Conservation (phyloP, 1,140 invertebrate species). For the Philotrypesis tridentata region DNA sequence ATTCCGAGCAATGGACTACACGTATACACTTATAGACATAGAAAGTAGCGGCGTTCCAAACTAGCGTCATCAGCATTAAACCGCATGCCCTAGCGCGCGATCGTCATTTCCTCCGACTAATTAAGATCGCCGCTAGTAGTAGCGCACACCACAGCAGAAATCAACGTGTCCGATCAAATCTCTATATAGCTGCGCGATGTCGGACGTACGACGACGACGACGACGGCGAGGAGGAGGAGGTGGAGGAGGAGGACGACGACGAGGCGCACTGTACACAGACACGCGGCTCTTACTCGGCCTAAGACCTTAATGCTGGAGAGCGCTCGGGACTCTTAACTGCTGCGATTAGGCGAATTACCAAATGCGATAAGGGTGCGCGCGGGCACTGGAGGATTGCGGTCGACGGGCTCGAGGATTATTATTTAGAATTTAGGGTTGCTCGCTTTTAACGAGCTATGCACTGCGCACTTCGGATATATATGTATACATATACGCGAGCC, state of each 20-base stretch:
- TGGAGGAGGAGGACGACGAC: neutral
- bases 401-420: constrained; percentile 35
- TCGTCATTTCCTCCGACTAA: constrained; percentile 44
- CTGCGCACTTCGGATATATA: neutral
- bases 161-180: constrained; percentile 36
- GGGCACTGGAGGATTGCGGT: constrained; percentile 8
- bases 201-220: neutral
- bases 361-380: constrained; percentile 42
- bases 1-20: too few species aligned
- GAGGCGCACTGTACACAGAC: neutral
- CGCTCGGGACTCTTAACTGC: constrained; percentile 36
- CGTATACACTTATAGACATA: too few species aligned
- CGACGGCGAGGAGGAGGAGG: too few species aligned
- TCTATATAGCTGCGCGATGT: neutral
- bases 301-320: constrained; percentile 37
- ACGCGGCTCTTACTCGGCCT: neutral
- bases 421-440: constrained; percentile 42
- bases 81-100: constrained; percentile 9
- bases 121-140: constrained; percentile 26
- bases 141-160: neutral
- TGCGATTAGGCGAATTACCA: constrained; percentile 42
- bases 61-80: constrained; percentile 29
- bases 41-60: neutral
- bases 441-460: constrained; percentile 41
- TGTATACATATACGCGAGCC: too few species aligned